Conservation (phyloP, 2,797 vertebrate species). For the Pelochelys cantorii region DNA sequence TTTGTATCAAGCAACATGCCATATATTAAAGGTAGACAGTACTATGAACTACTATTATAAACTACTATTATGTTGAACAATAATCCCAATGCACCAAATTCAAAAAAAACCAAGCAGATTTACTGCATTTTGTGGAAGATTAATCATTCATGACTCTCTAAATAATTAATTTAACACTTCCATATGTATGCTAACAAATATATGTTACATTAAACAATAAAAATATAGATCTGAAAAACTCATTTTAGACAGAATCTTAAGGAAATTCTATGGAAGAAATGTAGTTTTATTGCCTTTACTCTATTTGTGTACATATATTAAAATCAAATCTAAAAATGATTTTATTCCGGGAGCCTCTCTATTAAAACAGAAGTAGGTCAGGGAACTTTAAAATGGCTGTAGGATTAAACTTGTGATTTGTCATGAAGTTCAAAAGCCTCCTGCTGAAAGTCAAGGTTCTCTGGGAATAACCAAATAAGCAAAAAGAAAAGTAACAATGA, state of each 20-base stretch:
- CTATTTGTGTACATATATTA: neutral
- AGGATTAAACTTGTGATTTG: neutral
- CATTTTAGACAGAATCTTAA: neutral
- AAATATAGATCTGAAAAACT: neutral
- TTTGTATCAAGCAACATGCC: neutral
- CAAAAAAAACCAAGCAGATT: neutral
- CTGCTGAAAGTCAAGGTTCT: neutral
- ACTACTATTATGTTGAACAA: neutral
- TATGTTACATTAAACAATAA: neutral
- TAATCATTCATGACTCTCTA: neutral
- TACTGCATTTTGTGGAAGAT: neutral
- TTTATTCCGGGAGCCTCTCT: neutral
- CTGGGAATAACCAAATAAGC: conserved; percentile 14
- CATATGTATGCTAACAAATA: neutral
- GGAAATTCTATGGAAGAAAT: neutral
- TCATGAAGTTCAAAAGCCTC: neutral
- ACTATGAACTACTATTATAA: neutral
- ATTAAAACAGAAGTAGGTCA: neutral
- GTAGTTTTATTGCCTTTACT: neutral
- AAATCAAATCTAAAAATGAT: neutral
- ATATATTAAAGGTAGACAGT: neutral
- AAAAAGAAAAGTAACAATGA: neutral
- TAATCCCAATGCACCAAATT: neutral
- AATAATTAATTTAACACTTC: neutral
- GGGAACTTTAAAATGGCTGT: neutral